These are phyloP conservation scores for Aeoliscus strigatus DNA, from an alignment of 2,797 vertebrate genomes.

Conservation along the genomic window DNA sequence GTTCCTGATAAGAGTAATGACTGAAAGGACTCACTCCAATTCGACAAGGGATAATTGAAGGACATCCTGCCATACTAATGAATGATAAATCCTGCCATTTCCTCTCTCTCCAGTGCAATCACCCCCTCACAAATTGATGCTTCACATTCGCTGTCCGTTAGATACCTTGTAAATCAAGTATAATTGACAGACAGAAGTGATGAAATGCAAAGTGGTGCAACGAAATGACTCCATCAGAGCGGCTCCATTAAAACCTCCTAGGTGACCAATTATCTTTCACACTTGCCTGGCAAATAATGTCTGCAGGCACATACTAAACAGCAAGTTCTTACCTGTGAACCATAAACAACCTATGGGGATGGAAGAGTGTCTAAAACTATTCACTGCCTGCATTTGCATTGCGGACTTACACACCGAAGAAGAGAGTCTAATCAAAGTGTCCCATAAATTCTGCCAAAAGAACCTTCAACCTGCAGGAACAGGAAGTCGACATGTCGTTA, in stretches of 20 bases:
- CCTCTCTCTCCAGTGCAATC: conserved; percentile 59
- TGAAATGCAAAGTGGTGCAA: conserved; percentile 68
- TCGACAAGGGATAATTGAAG: conserved; percentile 67
- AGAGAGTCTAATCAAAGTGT: too few relatives aligned
- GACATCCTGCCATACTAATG: conserved; percentile 66
- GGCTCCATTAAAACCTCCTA: conserved; percentile 61
- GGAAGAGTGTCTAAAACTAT: too few relatives aligned
- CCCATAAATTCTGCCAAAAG: too few relatives aligned
- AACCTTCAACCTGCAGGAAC: too few relatives aligned
- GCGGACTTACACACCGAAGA: too few relatives aligned
- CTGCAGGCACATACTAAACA: conserved; percentile 11
- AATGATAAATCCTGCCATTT: conserved; percentile 59
- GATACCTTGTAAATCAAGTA: conserved; percentile 69
- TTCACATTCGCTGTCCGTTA: conserved; percentile 60
- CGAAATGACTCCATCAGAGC: conserved; percentile 68
- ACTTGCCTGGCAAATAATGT: conserved; percentile 41
- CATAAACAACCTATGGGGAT: background rate
- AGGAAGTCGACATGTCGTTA: too few relatives aligned
- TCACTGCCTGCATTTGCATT: too few relatives aligned
- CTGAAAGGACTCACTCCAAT: conserved; percentile 58
- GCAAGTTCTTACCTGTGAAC: conserved; percentile 20
- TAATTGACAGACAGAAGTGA: conserved; percentile 71
- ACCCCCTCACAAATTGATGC: conserved; percentile 66
- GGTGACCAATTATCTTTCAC: conserved; percentile 68
- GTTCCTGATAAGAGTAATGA: conserved; percentile 48